Evolutionary conservation across 2,113 vertebrate species (phyloP).

Genomic region (Pseudolaguvia tuberculata): DNA sequence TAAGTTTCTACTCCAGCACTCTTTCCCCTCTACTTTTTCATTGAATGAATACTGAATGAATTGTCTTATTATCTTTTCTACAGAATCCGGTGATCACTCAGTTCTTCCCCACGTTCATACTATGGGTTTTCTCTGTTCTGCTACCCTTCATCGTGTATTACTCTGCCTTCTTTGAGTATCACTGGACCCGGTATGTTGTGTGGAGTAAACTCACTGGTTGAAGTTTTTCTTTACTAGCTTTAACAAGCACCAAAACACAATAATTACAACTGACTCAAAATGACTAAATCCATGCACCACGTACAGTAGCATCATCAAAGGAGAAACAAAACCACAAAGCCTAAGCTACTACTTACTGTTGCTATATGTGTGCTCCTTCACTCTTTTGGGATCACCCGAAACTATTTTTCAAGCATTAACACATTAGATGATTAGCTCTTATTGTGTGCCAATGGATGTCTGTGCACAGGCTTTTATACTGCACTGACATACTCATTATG

Average conservation of each 20-base stretch:
- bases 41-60: background rate
- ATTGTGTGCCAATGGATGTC: background rate
- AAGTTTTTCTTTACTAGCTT: background rate
- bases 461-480: constrained; percentile 10
- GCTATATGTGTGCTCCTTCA: constrained; percentile 13
- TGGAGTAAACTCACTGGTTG: background rate
- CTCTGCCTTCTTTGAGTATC: constrained; percentile 88
- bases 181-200: constrained; percentile 89
- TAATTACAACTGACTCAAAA: constrained; percentile 15
- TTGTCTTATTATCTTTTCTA: constrained; percentile 8
- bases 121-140: constrained; percentile 91
- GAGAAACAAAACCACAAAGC: constrained; percentile 13
- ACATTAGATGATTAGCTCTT: constrained; percentile 16
- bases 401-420: constrained; percentile 21
- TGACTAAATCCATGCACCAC: constrained; percentile 17
- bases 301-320: constrained; percentile 15
- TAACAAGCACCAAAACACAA: constrained; percentile 18
- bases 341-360: constrained; percentile 29
- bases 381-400: constrained; percentile 9
- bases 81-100: constrained; percentile 92
- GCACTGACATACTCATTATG: constrained; percentile 33
- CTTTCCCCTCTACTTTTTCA: background rate
- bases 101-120: constrained; percentile 90
- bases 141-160: constrained; percentile 93
- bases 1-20: constrained; percentile 50